Conservation (phyloP, 2,113 vertebrate genomes). For the Xenopus laevis region DNA sequence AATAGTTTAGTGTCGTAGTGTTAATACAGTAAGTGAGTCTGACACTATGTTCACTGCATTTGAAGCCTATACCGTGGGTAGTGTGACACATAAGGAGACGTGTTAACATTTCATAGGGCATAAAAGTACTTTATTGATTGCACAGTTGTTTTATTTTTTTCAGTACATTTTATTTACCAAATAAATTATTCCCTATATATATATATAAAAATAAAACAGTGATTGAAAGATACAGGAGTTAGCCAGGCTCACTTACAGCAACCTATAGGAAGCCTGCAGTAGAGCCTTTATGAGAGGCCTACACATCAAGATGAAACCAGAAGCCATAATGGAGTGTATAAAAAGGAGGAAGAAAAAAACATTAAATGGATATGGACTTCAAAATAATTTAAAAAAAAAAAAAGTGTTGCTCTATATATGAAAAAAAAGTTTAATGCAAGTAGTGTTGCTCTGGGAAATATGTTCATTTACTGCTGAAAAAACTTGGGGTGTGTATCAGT, state of each 20-base stretch:
- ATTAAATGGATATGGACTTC: no score
- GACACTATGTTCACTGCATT: no score
- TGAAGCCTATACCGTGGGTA: no score
- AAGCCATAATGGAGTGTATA: not conserved
- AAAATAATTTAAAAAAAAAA: no score
- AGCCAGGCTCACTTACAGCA: not conserved
- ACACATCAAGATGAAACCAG: not conserved
- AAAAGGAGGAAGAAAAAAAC: not conserved
- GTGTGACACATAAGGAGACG: no score
- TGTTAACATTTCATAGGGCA: not conserved
- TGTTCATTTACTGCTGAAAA: no score
- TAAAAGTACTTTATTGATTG: conserved; percentile 31
- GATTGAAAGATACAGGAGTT: not conserved
- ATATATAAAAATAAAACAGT: conserved; percentile 32
- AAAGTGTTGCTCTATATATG: no score
- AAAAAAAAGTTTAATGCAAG: no score
- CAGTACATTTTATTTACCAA: conserved; percentile 20
- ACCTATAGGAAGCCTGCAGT: not conserved
- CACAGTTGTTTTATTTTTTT: not conserved
- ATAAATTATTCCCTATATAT: conserved; percentile 41
- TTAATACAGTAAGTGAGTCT: no score
- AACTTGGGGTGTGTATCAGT: no score
- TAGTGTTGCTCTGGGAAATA: no score
- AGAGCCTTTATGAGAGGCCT: not conserved
- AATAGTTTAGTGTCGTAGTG: no score